A percentile compares a stretch with the other conserved stretches of the same genome.
Evolutionary conservation across 2,113 vertebrate species (phyloP).

Genomic region (Perognathus longimembris): DNA sequence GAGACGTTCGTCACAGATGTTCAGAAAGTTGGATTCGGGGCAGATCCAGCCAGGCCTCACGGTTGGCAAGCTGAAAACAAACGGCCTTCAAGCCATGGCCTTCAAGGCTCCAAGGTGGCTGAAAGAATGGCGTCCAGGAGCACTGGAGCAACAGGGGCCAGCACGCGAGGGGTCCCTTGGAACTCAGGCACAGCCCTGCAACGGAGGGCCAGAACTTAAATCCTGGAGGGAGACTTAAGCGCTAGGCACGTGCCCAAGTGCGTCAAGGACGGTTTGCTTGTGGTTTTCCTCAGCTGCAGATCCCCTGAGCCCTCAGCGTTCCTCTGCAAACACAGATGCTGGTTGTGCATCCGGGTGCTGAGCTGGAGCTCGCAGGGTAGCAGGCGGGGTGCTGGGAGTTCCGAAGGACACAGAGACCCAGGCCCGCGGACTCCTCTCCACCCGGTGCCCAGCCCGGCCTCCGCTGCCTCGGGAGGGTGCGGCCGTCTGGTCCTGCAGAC

Average conservation of each 20-base stretch:
- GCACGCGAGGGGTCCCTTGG: rapidly evolving
- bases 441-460: too few relatives aligned
- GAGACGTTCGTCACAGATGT: not conserved
- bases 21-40: not conserved
- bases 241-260: rapidly evolving
- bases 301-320: rapidly evolving
- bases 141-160: rapidly evolving
- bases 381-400: rapidly evolving
- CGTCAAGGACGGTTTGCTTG: rapidly evolving
- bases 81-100: not conserved
- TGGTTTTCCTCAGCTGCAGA: not conserved
- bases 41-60: not conserved
- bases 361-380: rapidly evolving
- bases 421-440: too few relatives aligned
- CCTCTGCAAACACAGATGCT: rapidly evolving
- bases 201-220: not conserved
- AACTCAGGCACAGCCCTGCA: not conserved
- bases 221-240: not conserved
- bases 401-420: not conserved
- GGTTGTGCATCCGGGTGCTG: rapidly evolving
- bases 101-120: too few relatives aligned
- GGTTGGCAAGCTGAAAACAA: not conserved
- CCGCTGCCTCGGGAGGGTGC: too few relatives aligned
- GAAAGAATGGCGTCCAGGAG: rapidly evolving
- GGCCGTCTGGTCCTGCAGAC: too few relatives aligned